A percentile compares a stretch with the other conserved stretches of the same genome.
phyloP scores from a whole-genome alignment of 2,113 vertebrate species.

The Lipotes vexillifer region DNA sequence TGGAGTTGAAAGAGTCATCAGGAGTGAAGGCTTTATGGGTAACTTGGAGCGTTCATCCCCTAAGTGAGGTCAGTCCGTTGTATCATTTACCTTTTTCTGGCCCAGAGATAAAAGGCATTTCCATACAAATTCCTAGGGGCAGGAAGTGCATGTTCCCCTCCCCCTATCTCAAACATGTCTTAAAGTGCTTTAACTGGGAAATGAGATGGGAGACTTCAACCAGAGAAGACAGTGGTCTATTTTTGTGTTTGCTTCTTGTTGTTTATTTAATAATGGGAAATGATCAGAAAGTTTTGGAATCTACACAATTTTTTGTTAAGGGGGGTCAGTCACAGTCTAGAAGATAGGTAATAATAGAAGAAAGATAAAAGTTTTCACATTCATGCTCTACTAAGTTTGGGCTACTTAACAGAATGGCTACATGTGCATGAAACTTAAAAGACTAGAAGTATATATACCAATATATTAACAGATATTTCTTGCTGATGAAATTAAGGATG shows the following conservation, averaged over 20 bases:
- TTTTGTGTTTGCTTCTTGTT: neutral
- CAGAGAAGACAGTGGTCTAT: neutral
- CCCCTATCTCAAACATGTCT: neutral
- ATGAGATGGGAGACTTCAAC: neutral
- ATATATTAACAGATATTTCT: neutral
- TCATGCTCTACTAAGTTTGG: neutral
- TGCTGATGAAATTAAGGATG: neutral
- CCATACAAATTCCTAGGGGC: neutral
- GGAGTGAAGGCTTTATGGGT: neutral
- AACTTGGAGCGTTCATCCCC: neutral
- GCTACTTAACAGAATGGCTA: neutral
- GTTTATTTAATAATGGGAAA: neutral
- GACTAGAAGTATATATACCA: neutral
- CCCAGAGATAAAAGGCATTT: too few relatives aligned
- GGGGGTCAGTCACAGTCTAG: neutral
- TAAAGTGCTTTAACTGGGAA: neutral
- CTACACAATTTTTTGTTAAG: neutral
- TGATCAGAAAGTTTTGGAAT: neutral
- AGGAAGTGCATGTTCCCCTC: fast-evolving
- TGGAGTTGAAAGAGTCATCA: neutral
- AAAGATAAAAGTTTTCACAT: neutral
- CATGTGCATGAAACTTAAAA: neutral
- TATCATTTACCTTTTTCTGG: neutral
- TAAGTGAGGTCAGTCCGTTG: neutral
- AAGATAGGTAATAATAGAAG: neutral